Conservation (phyloP, 2,797 vertebrate genomes). For the Calcarius lapponicus region DNA sequence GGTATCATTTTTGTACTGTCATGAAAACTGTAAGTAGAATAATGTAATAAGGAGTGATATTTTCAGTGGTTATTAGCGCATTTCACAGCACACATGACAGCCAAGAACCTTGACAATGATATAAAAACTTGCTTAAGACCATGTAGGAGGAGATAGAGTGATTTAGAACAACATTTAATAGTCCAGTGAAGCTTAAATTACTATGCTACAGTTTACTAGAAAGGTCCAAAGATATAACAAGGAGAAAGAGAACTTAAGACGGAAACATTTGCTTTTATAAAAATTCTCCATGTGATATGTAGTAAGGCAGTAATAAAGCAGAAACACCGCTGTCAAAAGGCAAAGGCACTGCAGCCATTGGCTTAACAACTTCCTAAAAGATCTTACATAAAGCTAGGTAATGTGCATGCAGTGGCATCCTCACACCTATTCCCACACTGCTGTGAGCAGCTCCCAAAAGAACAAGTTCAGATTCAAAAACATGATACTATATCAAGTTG, state of each 20-base stretch:
- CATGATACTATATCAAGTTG: neutral
- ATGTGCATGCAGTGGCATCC: rapidly evolving
- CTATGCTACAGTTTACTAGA: neutral
- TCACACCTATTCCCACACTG: neutral
- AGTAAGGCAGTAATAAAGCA: neutral
- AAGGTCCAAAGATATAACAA: neutral
- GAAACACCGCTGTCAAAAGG: neutral
- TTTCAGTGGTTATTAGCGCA: neutral
- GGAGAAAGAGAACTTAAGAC: neutral
- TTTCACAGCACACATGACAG: neutral
- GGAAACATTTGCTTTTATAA: neutral
- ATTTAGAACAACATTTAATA: neutral
- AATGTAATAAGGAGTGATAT: neutral
- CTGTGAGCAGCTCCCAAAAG: neutral
- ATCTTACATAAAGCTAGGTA: neutral
- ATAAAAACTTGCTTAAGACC: neutral
- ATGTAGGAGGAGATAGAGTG: neutral
- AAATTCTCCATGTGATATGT: neutral
- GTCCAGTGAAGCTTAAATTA: neutral
- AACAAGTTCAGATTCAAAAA: neutral
- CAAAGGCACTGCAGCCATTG: neutral
- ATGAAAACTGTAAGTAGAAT: neutral
- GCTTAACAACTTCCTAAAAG: neutral
- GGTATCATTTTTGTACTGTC: neutral
- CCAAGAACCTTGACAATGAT: neutral